Percentiles rank a stretch among this genome's conserved stretches.
phyloP scores from a whole-genome alignment of 2,888 invertebrate genomes.

The Nomada fucata region DNA sequence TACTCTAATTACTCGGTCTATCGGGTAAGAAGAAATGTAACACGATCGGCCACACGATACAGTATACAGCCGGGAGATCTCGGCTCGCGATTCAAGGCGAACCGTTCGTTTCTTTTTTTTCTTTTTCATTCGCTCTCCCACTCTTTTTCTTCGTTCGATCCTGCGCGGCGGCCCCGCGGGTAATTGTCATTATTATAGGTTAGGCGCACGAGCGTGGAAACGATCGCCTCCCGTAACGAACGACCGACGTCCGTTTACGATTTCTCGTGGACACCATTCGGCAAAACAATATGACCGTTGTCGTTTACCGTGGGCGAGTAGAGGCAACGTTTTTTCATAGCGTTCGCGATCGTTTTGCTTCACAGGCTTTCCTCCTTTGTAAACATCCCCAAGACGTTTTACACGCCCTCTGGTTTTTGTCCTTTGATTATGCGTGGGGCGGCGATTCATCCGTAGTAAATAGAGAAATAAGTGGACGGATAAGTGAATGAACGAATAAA shows the following conservation, averaged over 20 bases:
- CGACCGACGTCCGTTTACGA: not conserved
- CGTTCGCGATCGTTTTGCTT: slow-evolving; percentile 66
- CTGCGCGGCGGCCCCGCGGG: not conserved
- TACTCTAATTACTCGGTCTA: slow-evolving; percentile 45
- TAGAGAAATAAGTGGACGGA: not conserved
- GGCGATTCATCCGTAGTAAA: not conserved
- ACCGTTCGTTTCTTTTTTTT: not conserved
- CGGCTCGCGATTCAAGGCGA: slow-evolving; percentile 33
- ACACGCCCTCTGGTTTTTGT: slow-evolving; percentile 64
- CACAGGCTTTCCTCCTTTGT: slow-evolving; percentile 69
- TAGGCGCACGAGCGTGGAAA: slow-evolving; percentile 43
- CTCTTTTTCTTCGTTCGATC: not conserved
- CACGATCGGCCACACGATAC: slow-evolving; percentile 26
- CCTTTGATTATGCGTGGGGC: slow-evolving; percentile 34
- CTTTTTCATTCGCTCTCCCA: not conserved
- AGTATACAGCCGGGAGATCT: slow-evolving; percentile 31
- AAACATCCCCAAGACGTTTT: slow-evolving; percentile 72
- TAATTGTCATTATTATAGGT: slow-evolving; percentile 61
- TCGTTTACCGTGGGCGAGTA: slow-evolving; percentile 70
- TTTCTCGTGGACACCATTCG: not conserved
- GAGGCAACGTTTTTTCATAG: slow-evolving; percentile 77
- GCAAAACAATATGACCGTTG: slow-evolving; percentile 11
- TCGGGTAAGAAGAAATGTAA: slow-evolving; percentile 34
- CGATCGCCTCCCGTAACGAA: not conserved
- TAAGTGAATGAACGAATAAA: no score